Conservation (phyloP, 2,888 invertebrate species). For the Tiliacea aurago region DNA sequence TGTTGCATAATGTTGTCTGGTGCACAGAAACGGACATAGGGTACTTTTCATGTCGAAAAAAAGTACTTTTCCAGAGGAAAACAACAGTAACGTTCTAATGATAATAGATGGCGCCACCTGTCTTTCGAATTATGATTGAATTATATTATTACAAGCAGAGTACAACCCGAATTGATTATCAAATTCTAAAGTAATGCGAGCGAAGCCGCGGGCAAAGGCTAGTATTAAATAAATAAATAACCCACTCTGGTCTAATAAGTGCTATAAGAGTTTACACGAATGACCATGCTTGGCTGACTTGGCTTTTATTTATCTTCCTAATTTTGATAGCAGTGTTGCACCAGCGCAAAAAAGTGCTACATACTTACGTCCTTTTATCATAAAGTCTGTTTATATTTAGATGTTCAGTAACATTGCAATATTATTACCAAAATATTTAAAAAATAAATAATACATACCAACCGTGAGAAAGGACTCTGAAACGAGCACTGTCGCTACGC, state of each 20-base stretch:
- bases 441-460: conserved; percentile 11
- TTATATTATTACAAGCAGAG: no score
- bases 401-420: not conserved
- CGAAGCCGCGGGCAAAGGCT: no score
- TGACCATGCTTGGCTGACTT: not conserved
- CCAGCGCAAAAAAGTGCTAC: not conserved
- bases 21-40: no score
- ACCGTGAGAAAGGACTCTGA: conserved; percentile 37
- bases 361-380: not conserved
- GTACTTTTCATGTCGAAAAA: no score
- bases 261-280: not conserved
- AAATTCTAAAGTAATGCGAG: no score
- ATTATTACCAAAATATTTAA: not conserved
- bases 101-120: no score
- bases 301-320: not conserved
- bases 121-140: no score
- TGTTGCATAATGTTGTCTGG: no score
- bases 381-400: not conserved
- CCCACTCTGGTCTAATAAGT: not conserved
- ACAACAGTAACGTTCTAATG: no score
- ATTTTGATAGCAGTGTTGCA: not conserved
- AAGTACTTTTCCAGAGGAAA: no score
- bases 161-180: no score
- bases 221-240: not conserved
- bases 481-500: conserved; percentile 19